phyloP scores from a whole-genome alignment of 2,797 vertebrate genomes.

The Rhincodon typus region DNA sequence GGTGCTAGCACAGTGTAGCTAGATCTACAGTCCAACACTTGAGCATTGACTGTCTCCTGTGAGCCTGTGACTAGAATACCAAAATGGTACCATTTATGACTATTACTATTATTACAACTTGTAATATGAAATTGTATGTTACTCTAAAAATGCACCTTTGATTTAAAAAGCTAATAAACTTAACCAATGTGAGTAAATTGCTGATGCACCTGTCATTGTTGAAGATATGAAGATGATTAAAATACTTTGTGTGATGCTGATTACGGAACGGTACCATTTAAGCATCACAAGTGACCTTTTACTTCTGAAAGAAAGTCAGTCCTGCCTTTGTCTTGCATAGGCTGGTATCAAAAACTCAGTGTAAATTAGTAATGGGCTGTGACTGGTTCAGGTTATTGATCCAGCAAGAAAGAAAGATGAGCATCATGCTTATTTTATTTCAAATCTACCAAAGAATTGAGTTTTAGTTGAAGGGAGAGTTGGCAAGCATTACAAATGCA shows the following conservation, averaged over 20 bases:
- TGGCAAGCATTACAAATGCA: not conserved
- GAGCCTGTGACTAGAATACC: not conserved
- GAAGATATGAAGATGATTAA: not conserved
- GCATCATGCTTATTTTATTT: not conserved
- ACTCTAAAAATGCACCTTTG: constrained; percentile 33
- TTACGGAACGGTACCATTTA: not conserved
- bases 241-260: not conserved
- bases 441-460: not conserved
- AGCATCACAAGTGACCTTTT: not conserved
- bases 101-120: constrained; percentile 28
- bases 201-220: not conserved
- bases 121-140: constrained; percentile 28
- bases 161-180: constrained; percentile 36
- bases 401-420: not conserved
- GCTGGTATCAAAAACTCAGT: too few species aligned
- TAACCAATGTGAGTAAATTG: constrained; percentile 23
- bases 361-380: not conserved
- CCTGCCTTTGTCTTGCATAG: not conserved
- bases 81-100: constrained; percentile 24
- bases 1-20: not conserved
- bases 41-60: not conserved
- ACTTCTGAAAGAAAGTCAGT: not conserved
- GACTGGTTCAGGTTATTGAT: not conserved
- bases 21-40: not conserved
- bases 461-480: not conserved